Evolutionary conservation across 1,140 invertebrate species (phyloP), one percentile per base, ranked within the genome.

Genomic region (Aphis craccivora): DNA sequence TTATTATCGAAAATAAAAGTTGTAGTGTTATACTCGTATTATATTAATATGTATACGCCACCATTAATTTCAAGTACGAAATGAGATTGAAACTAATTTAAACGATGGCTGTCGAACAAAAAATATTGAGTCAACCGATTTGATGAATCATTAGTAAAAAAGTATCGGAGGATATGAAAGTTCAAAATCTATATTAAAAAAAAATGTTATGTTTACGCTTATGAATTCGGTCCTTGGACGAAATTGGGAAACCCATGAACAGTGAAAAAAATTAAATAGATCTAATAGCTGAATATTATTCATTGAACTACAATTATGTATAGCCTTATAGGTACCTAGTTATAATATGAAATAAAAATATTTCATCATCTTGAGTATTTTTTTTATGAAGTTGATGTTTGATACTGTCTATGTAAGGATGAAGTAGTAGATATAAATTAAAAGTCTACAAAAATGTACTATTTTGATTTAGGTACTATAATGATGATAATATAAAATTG

Each of bases 181-280:
- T 88, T 51, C 51, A n/a, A 88, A 84, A 84, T 40, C 30, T 76
- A 76, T 76, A 67, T 9, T 11, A 45, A 86, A 86, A 84, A 86
- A 86, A 86, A 25, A 86, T 43, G 3, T 18, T 45, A 45, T 86
- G 20, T 37, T 83, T 8, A 35, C 40, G 20, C 37, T 83, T 8
- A 35, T 25, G 40, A 86, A 37, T 25, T 86, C 2, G 83, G 83
- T 43, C 83, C 83, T 86, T 86, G 83, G 23, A 86, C 83, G 3
- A 45, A 30, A 86, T 86, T 45, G 40, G 83, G 37, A 40, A 30
- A 86, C 40, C 23, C 11, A 76, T 35, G n/a, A n/a, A n/a, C 8
- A 76, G 5, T n/a, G 60, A 76, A n/a, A n/a, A n/a, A 76, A 76
- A 67, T 67, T 18, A 76, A 76, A 76, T 76, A 76, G 30, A 3